Conservation (phyloP, 1,140 invertebrate species). For the Aplysia californica region DNA sequence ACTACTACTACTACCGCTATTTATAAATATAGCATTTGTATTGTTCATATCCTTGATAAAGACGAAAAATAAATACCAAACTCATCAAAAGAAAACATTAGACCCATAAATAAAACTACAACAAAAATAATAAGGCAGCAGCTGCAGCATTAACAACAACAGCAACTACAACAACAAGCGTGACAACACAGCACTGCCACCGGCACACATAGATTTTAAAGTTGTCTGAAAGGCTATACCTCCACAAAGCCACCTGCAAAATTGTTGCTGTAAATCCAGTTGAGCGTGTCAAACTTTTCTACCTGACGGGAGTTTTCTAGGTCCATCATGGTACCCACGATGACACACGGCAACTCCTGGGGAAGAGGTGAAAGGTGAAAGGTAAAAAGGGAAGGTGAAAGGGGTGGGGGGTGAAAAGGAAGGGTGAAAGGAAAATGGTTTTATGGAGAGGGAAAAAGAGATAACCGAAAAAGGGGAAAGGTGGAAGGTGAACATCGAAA, state of each 20-base stretch:
- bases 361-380: background rate
- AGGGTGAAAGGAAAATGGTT: background rate
- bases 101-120: too few relatives aligned
- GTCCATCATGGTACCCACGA: conserved; percentile 88
- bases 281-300: conserved; percentile 58
- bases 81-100: too few relatives aligned
- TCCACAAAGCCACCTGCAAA: conserved; percentile 53
- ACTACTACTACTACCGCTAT: too few relatives aligned
- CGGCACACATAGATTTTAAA: too few relatives aligned
- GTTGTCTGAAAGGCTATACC: too few relatives aligned
- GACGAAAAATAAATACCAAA: too few relatives aligned
- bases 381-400: background rate
- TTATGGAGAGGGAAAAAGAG: background rate
- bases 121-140: too few relatives aligned
- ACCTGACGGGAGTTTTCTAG: conserved; percentile 66
- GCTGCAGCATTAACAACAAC: too few relatives aligned
- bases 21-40: too few relatives aligned
- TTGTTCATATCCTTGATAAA: too few relatives aligned
- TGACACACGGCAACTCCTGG: conserved; percentile 82
- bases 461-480: background rate
- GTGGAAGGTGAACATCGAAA: background rate
- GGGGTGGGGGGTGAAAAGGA: background rate
- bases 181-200: too few relatives aligned
- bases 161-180: too few relatives aligned
- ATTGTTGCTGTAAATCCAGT: conserved; percentile 58